phyloP scores from a whole-genome alignment of 92 coral and sea anemone genomes.

The Zoanthus gigantus region DNA sequence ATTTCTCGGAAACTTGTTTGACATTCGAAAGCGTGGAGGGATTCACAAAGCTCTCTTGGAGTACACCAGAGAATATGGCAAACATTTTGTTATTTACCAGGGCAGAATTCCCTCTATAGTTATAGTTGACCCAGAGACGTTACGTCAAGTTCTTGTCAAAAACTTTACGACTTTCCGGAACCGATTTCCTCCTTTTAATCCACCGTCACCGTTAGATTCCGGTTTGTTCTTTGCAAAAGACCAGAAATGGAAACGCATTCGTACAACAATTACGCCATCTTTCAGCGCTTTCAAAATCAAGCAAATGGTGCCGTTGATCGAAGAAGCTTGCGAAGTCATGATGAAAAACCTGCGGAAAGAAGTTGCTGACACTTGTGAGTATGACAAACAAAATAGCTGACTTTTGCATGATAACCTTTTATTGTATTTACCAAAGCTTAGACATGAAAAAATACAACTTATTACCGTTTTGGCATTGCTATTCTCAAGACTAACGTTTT shows the following conservation, averaged over 20 bases:
- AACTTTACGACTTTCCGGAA: slow-evolving; percentile 19
- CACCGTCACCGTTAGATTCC: slow-evolving; percentile 16
- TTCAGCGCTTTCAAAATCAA: slow-evolving; percentile 34
- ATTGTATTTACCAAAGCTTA: no score
- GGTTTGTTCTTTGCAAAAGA: slow-evolving; percentile 34
- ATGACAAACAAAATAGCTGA: neutral
- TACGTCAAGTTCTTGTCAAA: slow-evolving; percentile 27
- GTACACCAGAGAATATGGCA: slow-evolving; percentile 35
- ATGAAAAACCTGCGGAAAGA: slow-evolving; percentile 21
- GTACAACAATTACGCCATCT: slow-evolving; percentile 19
- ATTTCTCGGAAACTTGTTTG: slow-evolving; percentile 32
- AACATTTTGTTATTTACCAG: slow-evolving; percentile 8
- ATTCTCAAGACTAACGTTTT: no score
- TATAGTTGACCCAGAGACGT: slow-evolving; percentile 19
- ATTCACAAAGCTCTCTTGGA: slow-evolving; percentile 32
- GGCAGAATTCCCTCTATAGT: slow-evolving; percentile 41
- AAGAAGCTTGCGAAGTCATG: slow-evolving; percentile 34
- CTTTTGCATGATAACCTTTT: no score
- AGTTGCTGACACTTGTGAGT: slow-evolving; percentile 26
- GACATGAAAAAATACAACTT: no score
- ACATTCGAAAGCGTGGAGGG: slow-evolving; percentile 28
- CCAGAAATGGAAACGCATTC: slow-evolving; percentile 39
- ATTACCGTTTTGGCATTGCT: no score
- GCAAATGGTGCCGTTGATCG: slow-evolving; percentile 38
- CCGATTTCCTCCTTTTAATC: slow-evolving; percentile 11